Conservation (phyloP, 2,113 vertebrate species). For the Oryctolagus cuniculus region DNA sequence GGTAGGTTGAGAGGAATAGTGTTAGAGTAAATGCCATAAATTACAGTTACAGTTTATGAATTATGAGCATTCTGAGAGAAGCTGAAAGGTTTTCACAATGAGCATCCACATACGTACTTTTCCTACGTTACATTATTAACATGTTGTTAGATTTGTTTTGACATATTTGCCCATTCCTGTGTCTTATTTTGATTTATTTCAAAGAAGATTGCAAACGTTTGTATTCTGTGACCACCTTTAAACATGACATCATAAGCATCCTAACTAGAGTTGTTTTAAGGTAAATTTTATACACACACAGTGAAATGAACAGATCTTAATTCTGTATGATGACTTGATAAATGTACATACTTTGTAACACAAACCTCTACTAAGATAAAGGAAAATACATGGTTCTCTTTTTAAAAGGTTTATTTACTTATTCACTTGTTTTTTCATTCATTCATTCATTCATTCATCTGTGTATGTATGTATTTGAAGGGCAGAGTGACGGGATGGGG, state of each 20-base stretch:
- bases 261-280: conserved; percentile 19
- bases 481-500: no score
- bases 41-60: background rate
- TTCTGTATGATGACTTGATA: background rate
- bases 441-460: no score
- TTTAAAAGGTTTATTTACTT: background rate
- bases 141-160: conserved; percentile 43
- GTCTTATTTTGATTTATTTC: conserved; percentile 50
- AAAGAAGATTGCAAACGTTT: background rate
- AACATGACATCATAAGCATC: background rate
- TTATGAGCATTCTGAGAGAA: background rate
- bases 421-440: no score
- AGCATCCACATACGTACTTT: background rate
- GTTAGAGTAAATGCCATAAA: background rate
- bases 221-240: background rate
- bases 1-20: background rate
- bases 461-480: no score
- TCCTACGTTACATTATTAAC: conserved; percentile 38
- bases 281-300: background rate
- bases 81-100: background rate
- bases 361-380: background rate
- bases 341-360: conserved; percentile 2
- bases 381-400: background rate
- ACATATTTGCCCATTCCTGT: background rate
- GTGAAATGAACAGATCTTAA: conserved; percentile 12